Evolutionary conservation across 2,113 vertebrate genomes (phyloP).

Genomic region (Hemiscyllium ocellatum): DNA sequence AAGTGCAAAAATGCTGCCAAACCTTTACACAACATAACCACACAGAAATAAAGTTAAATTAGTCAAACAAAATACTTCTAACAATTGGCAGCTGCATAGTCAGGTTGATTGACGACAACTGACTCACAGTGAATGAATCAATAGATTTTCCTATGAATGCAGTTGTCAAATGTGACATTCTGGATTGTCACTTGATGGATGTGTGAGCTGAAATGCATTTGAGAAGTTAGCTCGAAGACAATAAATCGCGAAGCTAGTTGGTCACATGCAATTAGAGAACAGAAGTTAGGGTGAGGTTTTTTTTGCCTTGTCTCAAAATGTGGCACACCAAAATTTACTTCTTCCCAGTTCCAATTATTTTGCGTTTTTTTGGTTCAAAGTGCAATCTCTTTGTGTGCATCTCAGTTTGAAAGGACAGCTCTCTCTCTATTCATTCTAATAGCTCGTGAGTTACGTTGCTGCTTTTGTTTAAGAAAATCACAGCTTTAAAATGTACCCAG

Average conservation of each 20-base stretch:
- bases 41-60: not conserved
- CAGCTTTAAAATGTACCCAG: not conserved
- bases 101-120: not conserved
- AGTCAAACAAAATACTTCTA: not conserved
- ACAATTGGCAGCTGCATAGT: not conserved
- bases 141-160: not conserved
- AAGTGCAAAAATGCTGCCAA: not conserved
- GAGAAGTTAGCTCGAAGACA: not conserved
- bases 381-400: not conserved
- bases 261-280: not conserved
- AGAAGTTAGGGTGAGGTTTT: not conserved
- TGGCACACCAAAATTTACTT: not conserved
- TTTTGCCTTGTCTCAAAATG: not conserved
- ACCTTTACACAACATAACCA: not conserved
- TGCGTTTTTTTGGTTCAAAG: not conserved
- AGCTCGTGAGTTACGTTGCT: not conserved
- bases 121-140: not conserved
- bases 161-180: not conserved
- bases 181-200: not conserved
- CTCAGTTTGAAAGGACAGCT: not conserved
- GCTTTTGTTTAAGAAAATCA: not conserved
- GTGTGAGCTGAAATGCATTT: not conserved
- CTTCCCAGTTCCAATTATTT: not conserved
- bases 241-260: not conserved
- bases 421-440: not conserved